phyloP scores from a whole-genome alignment of 1,140 invertebrate species.

The Tyrophagus putrescentiae region DNA sequence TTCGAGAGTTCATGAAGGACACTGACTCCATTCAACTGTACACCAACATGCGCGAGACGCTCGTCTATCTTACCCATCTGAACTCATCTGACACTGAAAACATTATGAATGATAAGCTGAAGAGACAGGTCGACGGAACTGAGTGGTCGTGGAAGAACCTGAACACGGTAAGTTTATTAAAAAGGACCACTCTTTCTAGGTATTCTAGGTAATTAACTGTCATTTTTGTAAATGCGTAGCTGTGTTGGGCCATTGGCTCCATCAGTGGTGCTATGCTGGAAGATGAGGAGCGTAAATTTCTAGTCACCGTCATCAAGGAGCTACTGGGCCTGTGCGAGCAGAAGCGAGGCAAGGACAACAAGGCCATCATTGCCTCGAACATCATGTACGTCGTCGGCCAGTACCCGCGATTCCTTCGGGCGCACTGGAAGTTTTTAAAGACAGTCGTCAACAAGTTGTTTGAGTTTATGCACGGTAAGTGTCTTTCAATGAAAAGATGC shows the following conservation, averaged over 20 bases:
- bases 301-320: slow-evolving; percentile 98
- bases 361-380: slow-evolving; percentile 98
- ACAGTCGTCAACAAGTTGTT: slow-evolving; percentile 99
- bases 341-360: slow-evolving; percentile 99
- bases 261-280: slow-evolving; percentile 98
- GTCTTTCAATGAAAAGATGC: neutral
- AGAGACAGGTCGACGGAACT: slow-evolving; percentile 94
- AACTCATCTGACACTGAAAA: slow-evolving; percentile 93
- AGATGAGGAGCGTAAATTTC: slow-evolving; percentile 97
- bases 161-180: slow-evolving; percentile 56
- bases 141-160: slow-evolving; percentile 99
- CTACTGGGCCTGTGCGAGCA: slow-evolving; percentile 95
- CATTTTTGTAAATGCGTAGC: slow-evolving; percentile 33
- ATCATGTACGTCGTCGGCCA: slow-evolving; percentile 99
- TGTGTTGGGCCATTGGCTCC: slow-evolving; percentile 99
- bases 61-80: slow-evolving; percentile 97
- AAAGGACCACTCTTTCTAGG: neutral
- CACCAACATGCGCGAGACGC: slow-evolving; percentile 97
- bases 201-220: neutral
- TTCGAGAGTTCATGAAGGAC: slow-evolving; percentile 99
- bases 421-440: slow-evolving; percentile 99
- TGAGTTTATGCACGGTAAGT: slow-evolving; percentile 94
- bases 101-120: slow-evolving; percentile 97
- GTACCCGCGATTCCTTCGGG: slow-evolving; percentile 92
- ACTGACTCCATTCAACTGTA: slow-evolving; percentile 99